A percentile compares a stretch with the other conserved stretches of the same genome.
phyloP scores from a whole-genome alignment of 2,797 vertebrate genomes.

The Pipistrellus pygmaeus region DNA sequence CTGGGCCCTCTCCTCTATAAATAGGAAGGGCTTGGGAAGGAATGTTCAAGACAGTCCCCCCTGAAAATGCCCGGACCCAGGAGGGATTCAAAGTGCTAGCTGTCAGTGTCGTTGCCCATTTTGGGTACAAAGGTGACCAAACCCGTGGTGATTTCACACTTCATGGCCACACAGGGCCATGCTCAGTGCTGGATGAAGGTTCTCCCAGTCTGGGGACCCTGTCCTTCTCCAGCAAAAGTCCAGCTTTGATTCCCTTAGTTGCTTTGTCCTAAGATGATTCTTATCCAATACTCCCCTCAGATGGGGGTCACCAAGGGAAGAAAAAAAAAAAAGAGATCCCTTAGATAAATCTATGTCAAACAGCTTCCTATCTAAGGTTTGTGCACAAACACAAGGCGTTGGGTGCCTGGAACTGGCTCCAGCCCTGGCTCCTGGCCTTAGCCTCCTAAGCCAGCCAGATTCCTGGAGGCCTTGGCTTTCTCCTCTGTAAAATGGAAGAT shows the following conservation, averaged over 20 bases:
- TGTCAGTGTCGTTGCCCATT: neutral
- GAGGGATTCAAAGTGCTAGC: neutral
- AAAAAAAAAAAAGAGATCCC: neutral
- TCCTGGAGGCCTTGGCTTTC: neutral
- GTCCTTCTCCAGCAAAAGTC: neutral
- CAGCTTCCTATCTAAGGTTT: neutral
- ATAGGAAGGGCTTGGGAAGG: neutral
- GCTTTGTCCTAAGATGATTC: neutral
- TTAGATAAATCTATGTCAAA: neutral
- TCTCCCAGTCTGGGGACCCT: neutral
- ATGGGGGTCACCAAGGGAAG: neutral
- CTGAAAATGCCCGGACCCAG: neutral
- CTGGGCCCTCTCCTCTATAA: neutral
- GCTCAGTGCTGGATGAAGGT: neutral
- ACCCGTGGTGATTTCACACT: fast-evolving
- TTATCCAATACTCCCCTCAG: neutral
- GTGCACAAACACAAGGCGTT: neutral
- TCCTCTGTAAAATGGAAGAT: neutral
- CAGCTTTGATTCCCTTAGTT: neutral
- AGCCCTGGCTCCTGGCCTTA: neutral
- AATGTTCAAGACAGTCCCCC: neutral
- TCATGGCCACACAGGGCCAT: too few relatives aligned
- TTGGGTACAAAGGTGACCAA: neutral
- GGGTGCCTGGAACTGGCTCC: neutral
- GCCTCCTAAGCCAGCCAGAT: neutral